These are phyloP conservation scores for Falco columbarius DNA, from an alignment of 2,797 vertebrate species.

Conservation along the genomic window DNA sequence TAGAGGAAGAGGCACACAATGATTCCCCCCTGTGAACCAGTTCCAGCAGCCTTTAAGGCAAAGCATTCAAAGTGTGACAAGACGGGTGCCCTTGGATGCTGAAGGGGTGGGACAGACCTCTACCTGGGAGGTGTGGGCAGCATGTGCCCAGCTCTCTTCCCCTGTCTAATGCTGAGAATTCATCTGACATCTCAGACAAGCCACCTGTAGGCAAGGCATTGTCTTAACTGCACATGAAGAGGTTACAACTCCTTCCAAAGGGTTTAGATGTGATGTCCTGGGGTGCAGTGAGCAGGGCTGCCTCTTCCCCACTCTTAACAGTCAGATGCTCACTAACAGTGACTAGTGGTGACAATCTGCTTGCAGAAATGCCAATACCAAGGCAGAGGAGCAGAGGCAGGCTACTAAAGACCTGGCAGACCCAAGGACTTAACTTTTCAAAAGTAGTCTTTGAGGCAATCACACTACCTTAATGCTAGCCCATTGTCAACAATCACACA, in stretches of 20 bases:
- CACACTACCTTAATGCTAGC: not conserved
- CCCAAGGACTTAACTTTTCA: not conserved
- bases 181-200: not conserved
- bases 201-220: not conserved
- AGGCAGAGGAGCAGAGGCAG: not conserved
- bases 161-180: not conserved
- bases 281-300: too few species aligned
- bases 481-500: not conserved
- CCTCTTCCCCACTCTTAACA: not conserved
- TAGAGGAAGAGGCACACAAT: constrained; percentile 66
- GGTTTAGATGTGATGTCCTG: not conserved
- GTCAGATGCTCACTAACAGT: not conserved
- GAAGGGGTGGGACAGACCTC: not conserved
- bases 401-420: not conserved
- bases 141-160: not conserved
- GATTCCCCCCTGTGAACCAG: not conserved
- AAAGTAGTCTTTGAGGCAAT: not conserved
- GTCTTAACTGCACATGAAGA: not conserved
- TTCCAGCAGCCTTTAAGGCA: constrained; percentile 36
- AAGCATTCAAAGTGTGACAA: not conserved
- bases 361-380: not conserved
- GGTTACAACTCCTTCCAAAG: not conserved
- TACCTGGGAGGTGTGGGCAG: not conserved
- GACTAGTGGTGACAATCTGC: not conserved
- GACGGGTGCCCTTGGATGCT: not conserved